A percentile compares a stretch with the other conserved stretches of the same genome.
These are phyloP conservation scores for Datnioides undecimradiatus DNA, from an alignment of 2,113 vertebrate species.

Conservation along the genomic window DNA sequence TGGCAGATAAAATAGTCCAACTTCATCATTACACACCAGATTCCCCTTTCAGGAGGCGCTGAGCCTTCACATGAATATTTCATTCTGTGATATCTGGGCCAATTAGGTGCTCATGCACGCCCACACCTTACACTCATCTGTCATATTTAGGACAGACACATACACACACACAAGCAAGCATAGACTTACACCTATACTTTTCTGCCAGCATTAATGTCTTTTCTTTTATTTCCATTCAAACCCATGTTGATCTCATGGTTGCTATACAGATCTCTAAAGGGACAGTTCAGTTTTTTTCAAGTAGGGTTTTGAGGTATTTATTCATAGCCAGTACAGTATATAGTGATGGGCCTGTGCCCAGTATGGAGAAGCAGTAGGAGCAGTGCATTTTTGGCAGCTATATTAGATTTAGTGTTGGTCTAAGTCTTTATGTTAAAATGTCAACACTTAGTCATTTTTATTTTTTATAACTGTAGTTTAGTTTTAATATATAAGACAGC, in stretches of 20 bases:
- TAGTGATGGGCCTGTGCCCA: too few relatives aligned
- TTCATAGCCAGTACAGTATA: too few relatives aligned
- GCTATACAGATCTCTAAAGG: slow-evolving; percentile 8
- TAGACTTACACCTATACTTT: slow-evolving; percentile 7
- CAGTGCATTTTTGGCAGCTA: too few relatives aligned
- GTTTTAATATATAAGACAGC: too few relatives aligned
- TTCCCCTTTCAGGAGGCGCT: slow-evolving; percentile 69
- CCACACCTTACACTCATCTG: slow-evolving; percentile 70
- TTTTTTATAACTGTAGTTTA: too few relatives aligned
- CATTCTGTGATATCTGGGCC: slow-evolving; percentile 83
- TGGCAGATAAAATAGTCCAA: slow-evolving; percentile 77
- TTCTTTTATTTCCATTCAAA: slow-evolving; percentile 36
- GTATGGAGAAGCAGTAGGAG: too few relatives aligned
- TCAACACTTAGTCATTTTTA: too few relatives aligned
- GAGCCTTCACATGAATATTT: slow-evolving; percentile 80
- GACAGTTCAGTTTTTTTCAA: too few relatives aligned
- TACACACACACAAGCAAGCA: neutral
- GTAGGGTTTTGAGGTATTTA: too few relatives aligned
- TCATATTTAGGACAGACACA: slow-evolving; percentile 57
- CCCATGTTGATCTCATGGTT: slow-evolving; percentile 5
- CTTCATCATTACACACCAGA: slow-evolving; percentile 80
- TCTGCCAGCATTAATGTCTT: slow-evolving; percentile 17
- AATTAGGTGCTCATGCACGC: slow-evolving; percentile 80
- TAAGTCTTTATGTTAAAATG: too few relatives aligned
- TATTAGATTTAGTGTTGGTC: too few relatives aligned